Percentiles rank a stretch among this genome's conserved stretches.
phyloP scores from a whole-genome alignment of 2,113 vertebrate genomes.

The Otus sunia region DNA sequence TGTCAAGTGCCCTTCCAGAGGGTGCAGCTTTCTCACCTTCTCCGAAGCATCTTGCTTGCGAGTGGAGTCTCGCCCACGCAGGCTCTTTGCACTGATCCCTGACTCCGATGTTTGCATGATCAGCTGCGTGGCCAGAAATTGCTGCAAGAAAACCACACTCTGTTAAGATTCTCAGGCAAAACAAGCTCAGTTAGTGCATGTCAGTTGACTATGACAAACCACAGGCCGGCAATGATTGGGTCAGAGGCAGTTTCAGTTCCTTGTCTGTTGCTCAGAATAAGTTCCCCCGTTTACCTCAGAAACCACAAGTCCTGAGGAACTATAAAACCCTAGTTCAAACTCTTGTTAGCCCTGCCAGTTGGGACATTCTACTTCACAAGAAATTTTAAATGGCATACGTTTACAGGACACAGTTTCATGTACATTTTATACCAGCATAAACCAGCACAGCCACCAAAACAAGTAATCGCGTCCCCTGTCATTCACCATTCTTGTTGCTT shows the following conservation, averaged over 20 bases:
- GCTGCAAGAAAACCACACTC: constrained; percentile 75
- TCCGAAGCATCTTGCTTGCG: constrained; percentile 95
- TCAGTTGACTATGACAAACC: constrained; percentile 38
- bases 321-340: not conserved
- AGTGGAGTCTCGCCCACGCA: constrained; percentile 93
- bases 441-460: not conserved
- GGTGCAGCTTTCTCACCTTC: constrained; percentile 84
- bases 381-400: not conserved
- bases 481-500: not conserved
- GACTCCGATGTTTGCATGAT: constrained; percentile 99
- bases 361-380: not conserved
- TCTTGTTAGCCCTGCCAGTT: not conserved
- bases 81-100: constrained; percentile 97
- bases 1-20: not conserved
- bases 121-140: constrained; percentile 98
- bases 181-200: not conserved
- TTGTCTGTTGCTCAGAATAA: constrained; percentile 24
- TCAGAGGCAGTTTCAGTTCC: constrained; percentile 44
- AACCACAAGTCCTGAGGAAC: constrained; percentile 3
- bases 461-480: not conserved
- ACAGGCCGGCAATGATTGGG: constrained; percentile 5
- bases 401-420: not conserved
- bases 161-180: constrained; percentile 41
- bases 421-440: not conserved
- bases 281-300: constrained; percentile 10